These are phyloP conservation scores for Recurvirostra avosetta DNA, from an alignment of 2,113 vertebrate genomes.

Conservation along the genomic window DNA sequence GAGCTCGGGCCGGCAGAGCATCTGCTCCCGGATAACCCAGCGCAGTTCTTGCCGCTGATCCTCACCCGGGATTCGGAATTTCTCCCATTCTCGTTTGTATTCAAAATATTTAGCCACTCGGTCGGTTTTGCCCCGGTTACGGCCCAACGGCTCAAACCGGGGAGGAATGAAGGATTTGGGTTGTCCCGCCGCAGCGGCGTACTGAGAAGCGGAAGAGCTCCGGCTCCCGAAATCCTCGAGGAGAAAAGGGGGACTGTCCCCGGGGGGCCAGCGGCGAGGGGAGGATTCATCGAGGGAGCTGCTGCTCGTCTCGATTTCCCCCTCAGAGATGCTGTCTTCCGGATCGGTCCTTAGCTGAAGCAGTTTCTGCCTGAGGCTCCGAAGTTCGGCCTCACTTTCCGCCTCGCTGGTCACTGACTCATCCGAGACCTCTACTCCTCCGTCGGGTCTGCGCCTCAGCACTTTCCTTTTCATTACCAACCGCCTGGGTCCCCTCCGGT, in stretches of 20 bases:
- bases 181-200: neutral
- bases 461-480: conserved; percentile 75
- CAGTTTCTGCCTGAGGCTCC: neutral
- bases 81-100: conserved; percentile 72
- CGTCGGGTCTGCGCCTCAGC: conserved; percentile 61
- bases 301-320: neutral
- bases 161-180: conserved; percentile 71
- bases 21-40: conserved; percentile 60
- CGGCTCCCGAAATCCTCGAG: neutral
- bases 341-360: neutral
- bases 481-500: neutral
- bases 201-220: neutral
- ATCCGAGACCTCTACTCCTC: conserved; percentile 54
- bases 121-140: conserved; percentile 59
- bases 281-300: neutral
- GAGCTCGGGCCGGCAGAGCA: conserved; percentile 41
- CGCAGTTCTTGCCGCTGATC: conserved; percentile 48
- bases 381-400: neutral
- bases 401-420: conserved; percentile 18
- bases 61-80: conserved; percentile 63
- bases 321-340: neutral
- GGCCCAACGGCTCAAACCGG: conserved; percentile 26
- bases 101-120: conserved; percentile 63
- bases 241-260: neutral
- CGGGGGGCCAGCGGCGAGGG: neutral